Base-by-base conservation (phyloP, 2,113 vertebrate species). In the Thalassoma bifasciatum region DNA sequence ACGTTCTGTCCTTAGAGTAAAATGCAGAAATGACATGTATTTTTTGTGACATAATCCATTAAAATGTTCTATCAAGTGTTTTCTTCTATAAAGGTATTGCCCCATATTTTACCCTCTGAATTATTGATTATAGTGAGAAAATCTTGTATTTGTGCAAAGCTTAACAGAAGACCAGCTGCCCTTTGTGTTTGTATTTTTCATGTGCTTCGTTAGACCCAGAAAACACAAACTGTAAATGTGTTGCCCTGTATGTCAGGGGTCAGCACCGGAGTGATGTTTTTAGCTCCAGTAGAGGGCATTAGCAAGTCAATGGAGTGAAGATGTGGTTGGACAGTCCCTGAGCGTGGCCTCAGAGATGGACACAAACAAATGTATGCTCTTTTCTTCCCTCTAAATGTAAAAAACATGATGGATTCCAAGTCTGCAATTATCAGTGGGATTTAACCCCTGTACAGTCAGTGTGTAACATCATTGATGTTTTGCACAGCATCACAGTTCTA, bases 241-340 rank as follows among this genome's bases (percentile, higher is more conserved):
- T 16, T 26, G 63, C 19, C 57, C 30, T 79, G 63, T 54, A 37
- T 54, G 47, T 21, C 11, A 60, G 19, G 58, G 66, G 66, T 77
- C 73, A 72, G 61, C 30, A 36, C 37, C 10, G 26, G 37, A 57
- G 63, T 79, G 62, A 75, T 30, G 44, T 71, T 59, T 61, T 23
- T 46, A 65, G 66, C 49, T 37, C 72, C 75, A 80, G 60, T 2
- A 64, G 63, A 75, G 62, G 72, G 76, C 76, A 81, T 67, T 46
- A 80, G 49, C 64, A 60, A 65, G 62, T 80, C 75, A 85, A 17
- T 17, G n/a, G 42, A 69, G 34, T 19, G 37, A 52, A 68, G 24
- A 57, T 59, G 42, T 42, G 62, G 65, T 13, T 10, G 40, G 53
- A 54, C 36, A 49, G 14, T 6, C 56, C 49, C 19, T 11, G 68